Conservation (phyloP, 2,113 vertebrate species). For the Phainopepla nitens region DNA sequence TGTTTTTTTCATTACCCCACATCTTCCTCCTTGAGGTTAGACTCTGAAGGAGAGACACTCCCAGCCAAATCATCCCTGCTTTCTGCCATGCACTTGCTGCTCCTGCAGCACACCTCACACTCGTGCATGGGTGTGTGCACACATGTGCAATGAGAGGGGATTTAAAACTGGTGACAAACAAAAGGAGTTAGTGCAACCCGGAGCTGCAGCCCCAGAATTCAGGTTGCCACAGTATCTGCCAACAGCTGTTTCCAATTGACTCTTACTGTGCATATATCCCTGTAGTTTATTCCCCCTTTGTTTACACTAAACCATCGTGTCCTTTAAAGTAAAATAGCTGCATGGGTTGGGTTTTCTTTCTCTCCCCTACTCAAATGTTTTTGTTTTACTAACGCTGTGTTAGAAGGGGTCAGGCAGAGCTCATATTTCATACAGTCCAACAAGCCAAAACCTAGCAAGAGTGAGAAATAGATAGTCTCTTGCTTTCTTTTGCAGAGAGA, state of each 20-base stretch:
- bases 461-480: neutral
- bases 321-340: conserved; percentile 65
- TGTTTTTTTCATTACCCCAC: neutral
- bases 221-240: conserved; percentile 30
- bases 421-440: conserved; percentile 54
- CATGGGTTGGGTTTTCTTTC: conserved; percentile 52
- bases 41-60: neutral
- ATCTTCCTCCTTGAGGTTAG: neutral
- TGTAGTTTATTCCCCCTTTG: conserved; percentile 62
- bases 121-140: neutral
- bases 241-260: conserved; percentile 64
- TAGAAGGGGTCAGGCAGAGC: conserved; percentile 56
- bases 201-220: conserved; percentile 14
- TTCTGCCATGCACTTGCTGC: neutral
- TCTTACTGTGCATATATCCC: conserved; percentile 55
- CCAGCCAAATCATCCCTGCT: neutral
- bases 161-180: conserved; percentile 6
- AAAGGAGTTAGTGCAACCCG: neutral
- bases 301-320: conserved; percentile 55
- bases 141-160: neutral
- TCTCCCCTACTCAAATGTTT: conserved; percentile 55
- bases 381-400: conserved; percentile 66
- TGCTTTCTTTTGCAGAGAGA: neutral
- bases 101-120: neutral
- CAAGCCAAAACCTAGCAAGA: conserved; percentile 36